These are phyloP conservation scores for Tethya wilhelma DNA, from an alignment of 37 sponge, comb jelly and placozoan genomes.

Conservation along the genomic window DNA sequence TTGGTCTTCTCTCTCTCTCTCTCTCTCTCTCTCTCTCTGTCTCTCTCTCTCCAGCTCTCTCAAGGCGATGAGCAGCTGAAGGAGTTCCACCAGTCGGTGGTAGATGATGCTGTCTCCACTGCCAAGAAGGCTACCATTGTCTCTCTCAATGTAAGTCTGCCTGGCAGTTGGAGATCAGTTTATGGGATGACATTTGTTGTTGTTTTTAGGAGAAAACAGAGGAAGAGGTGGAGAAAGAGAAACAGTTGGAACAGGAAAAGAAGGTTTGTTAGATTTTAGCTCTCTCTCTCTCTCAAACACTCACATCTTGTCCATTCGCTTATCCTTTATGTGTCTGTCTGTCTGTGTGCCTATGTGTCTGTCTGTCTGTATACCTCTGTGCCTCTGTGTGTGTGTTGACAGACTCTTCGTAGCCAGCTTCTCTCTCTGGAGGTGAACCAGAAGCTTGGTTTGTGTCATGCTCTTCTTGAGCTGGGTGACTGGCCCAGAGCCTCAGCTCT, in stretches of 20 bases:
- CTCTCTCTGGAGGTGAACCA: slow-evolving; percentile 69
- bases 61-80: slow-evolving; percentile 42
- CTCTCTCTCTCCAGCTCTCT: slow-evolving; percentile 40
- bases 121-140: slow-evolving; percentile 73
- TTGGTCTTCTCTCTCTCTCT: neutral
- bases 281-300: too few relatives aligned
- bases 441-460: slow-evolving; percentile 85
- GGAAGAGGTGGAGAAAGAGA: slow-evolving; percentile 46
- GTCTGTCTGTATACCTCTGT: neutral
- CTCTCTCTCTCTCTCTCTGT: neutral
- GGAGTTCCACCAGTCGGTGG: slow-evolving; percentile 48
- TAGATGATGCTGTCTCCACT: slow-evolving; percentile 55
- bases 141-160: slow-evolving; percentile 57
- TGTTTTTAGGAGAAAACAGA: slow-evolving; percentile 53
- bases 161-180: neutral
- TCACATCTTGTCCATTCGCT: too few relatives aligned
- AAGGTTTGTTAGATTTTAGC: slow-evolving; percentile 39
- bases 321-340: neutral
- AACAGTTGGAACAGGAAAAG: slow-evolving; percentile 29
- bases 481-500: slow-evolving; percentile 67
- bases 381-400: neutral
- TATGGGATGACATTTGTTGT: neutral
- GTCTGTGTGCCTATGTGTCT: neutral
- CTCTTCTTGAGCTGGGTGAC: slow-evolving; percentile 67
- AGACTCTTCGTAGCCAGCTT: neutral